phyloP scores from a whole-genome alignment of 2,888 invertebrate species.

The Noctuana brunneofusca region DNA sequence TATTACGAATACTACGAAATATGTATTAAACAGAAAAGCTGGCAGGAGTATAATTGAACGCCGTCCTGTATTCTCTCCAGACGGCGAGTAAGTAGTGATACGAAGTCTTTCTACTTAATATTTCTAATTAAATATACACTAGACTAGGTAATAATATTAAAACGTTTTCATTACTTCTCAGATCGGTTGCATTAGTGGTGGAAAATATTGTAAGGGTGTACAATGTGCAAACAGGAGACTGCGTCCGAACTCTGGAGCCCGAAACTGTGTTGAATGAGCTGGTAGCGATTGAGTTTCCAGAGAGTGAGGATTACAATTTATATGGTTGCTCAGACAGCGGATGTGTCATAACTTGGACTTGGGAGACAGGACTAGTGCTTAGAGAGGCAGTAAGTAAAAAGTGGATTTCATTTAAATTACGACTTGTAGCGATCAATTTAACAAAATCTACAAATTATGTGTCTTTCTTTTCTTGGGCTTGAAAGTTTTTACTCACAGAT shows the following conservation, averaged over 20 bases:
- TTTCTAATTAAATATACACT: too few relatives aligned
- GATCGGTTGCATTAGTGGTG: conserved; percentile 70
- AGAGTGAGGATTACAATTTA: conserved; percentile 69
- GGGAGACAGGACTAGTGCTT: conserved; percentile 75
- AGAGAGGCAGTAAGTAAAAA: conserved; percentile 70
- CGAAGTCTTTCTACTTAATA: not conserved
- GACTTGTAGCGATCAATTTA: too few relatives aligned
- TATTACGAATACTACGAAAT: conserved; percentile 49
- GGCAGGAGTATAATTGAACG: conserved; percentile 76
- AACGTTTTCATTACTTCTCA: conserved; percentile 46
- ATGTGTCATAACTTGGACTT: conserved; percentile 71
- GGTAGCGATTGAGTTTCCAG: conserved; percentile 66
- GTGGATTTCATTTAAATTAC: too few relatives aligned
- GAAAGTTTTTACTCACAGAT: too few relatives aligned
- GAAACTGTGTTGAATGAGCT: conserved; percentile 59
- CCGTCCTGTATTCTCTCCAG: conserved; percentile 72
- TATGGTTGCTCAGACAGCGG: conserved; percentile 72
- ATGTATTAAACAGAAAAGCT: conserved; percentile 69
- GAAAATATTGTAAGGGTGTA: conserved; percentile 73
- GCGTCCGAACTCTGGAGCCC: conserved; percentile 68
- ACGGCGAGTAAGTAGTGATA: conserved; percentile 68
- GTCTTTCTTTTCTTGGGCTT: too few relatives aligned
- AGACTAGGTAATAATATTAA: too few relatives aligned
- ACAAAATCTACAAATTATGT: too few relatives aligned
- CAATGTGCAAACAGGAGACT: conserved; percentile 72